Conservation (phyloP, 2,888 invertebrate species). For the Beris morrisii region DNA sequence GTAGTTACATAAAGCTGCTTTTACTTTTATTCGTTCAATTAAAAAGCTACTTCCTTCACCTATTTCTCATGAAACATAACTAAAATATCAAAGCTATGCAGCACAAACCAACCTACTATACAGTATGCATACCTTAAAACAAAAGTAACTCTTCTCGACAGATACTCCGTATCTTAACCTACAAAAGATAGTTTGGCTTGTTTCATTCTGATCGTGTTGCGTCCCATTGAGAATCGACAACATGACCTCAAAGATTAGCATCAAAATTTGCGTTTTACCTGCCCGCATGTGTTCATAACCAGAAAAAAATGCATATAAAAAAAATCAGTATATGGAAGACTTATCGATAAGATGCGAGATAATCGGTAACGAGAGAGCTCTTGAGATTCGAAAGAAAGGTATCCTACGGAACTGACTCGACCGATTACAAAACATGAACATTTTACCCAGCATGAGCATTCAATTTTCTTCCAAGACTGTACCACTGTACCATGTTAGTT, state of each 20-base stretch:
- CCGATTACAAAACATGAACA: slow-evolving; percentile 30
- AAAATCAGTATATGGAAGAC: slow-evolving; percentile 24
- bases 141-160: too few species aligned
- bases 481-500: not conserved
- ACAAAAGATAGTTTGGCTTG: slow-evolving; percentile 27
- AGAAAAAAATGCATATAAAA: slow-evolving; percentile 18
- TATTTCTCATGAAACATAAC: too few species aligned
- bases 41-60: too few species aligned
- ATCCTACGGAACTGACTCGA: slow-evolving; percentile 7
- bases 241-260: slow-evolving; percentile 38
- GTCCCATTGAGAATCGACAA: slow-evolving; percentile 40
- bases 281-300: slow-evolving; percentile 34
- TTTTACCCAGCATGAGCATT: slow-evolving; percentile 28
- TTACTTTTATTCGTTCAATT: too few species aligned
- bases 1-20: too few species aligned
- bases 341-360: slow-evolving; percentile 38
- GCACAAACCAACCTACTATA: too few species aligned
- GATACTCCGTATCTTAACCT: too few species aligned
- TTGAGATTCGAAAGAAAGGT: slow-evolving; percentile 21
- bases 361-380: slow-evolving; percentile 35
- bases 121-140: too few species aligned
- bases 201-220: slow-evolving; percentile 38
- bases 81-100: too few species aligned
- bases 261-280: slow-evolving; percentile 38
- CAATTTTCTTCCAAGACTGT: slow-evolving; percentile 12